Evolutionary conservation across 2,797 vertebrate species (phyloP).

Genomic region (Fistularia commersonii): DNA sequence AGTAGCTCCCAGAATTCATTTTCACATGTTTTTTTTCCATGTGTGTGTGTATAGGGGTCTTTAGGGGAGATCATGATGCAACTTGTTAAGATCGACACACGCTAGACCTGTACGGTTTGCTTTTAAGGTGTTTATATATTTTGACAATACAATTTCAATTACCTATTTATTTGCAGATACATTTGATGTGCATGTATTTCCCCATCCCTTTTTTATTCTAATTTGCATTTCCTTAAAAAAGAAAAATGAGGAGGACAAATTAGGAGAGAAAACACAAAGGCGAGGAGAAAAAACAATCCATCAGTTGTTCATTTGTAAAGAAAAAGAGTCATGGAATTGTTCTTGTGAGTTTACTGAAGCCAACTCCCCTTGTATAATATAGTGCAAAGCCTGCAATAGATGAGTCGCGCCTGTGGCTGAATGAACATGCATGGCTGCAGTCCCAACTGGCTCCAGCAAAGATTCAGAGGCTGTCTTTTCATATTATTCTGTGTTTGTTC

Average conservation of each 20-base stretch:
- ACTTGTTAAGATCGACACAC: slow-evolving; percentile 25
- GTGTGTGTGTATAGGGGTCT: slow-evolving; percentile 4
- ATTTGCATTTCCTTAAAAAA: no score
- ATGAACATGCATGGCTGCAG: slow-evolving; percentile 52
- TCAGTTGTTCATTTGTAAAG: background rate
- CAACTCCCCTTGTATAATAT: slow-evolving; percentile 3
- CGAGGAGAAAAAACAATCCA: background rate
- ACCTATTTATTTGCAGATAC: no score
- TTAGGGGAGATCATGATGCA: slow-evolving; percentile 36
- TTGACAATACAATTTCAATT: no score
- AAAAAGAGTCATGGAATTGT: background rate
- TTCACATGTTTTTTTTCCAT: slow-evolving; percentile 20
- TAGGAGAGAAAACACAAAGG: no score
- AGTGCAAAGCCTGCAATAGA: slow-evolving; percentile 14
- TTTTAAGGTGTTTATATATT: no score
- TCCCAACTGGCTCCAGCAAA: slow-evolving; percentile 33
- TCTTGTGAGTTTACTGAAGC: slow-evolving; percentile 7
- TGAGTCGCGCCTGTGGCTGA: slow-evolving; percentile 43
- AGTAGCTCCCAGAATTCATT: slow-evolving; percentile 24
- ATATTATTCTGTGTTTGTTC: slow-evolving; percentile 33
- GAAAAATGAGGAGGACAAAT: no score
- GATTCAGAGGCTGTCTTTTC: slow-evolving; percentile 46
- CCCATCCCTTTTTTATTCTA: no score
- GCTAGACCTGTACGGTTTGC: no score
- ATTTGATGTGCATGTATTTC: no score